A percentile compares a stretch with the other conserved stretches of the same genome.
Conservation (phyloP, 2,797 vertebrate species). For the Crocidura indochinensis region DNA sequence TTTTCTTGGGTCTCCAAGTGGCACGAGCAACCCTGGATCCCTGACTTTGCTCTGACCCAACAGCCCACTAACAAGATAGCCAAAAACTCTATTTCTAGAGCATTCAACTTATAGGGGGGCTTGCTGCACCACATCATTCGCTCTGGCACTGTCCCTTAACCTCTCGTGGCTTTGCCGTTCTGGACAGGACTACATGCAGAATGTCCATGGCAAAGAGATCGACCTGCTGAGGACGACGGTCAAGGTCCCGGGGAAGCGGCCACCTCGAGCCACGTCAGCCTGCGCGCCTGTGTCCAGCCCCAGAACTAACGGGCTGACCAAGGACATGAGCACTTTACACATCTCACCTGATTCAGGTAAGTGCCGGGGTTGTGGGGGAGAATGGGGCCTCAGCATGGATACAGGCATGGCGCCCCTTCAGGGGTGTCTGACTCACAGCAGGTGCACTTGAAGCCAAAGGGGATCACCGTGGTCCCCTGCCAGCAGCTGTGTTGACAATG, state of each 20-base stretch:
- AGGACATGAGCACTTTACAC: constrained; percentile 97
- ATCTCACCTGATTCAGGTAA: constrained; percentile 95
- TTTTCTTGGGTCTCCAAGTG: too few species aligned
- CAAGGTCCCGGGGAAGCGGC: constrained; percentile 98
- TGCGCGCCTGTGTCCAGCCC: constrained; percentile 94
- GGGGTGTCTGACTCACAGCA: too few species aligned
- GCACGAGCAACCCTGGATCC: too few species aligned
- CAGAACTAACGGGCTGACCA: constrained; percentile 96
- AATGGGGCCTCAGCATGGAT: background rate
- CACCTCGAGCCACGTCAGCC: constrained; percentile 95
- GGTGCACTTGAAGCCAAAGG: too few species aligned
- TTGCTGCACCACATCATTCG: too few species aligned
- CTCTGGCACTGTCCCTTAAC: constrained; percentile 1
- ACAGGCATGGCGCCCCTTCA: too few species aligned
- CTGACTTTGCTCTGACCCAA: too few species aligned
- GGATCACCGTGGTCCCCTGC: too few species aligned
- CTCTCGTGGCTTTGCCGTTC: constrained; percentile 20
- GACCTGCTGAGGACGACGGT: constrained; percentile 98
- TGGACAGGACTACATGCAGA: constrained; percentile 98
- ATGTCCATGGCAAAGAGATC: constrained; percentile 98
- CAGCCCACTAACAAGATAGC: too few species aligned
- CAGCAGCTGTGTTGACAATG: too few species aligned
- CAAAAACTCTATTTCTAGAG: too few species aligned
- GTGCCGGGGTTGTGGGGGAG: background rate
- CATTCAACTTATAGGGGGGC: too few species aligned